Percentiles rank a stretch among this genome's conserved stretches.
phyloP scores from a whole-genome alignment of 2,113 vertebrate species.

The Dryoscopus gambensis region DNA sequence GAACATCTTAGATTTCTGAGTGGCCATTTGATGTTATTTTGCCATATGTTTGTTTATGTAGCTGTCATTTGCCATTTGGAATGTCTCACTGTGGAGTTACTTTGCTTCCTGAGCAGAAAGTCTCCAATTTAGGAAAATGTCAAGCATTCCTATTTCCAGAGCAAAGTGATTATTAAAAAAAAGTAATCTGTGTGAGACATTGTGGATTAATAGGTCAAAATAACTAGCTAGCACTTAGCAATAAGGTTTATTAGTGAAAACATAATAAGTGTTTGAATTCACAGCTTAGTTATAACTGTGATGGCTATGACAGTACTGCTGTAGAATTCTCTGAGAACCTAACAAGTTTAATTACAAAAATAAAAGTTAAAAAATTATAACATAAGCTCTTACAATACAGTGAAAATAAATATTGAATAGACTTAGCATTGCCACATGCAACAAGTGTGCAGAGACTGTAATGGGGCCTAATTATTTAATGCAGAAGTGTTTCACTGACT shows the following conservation, averaged over 20 bases:
- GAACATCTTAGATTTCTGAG: not conserved
- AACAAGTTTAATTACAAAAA: not conserved
- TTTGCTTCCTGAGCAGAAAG: not conserved
- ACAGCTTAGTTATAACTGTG: not conserved
- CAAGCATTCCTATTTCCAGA: not conserved
- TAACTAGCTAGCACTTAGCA: not conserved
- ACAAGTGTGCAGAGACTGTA: not conserved
- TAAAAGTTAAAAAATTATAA: not conserved
- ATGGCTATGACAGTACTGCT: not conserved
- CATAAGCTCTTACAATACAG: not conserved
- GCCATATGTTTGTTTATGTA: slow-evolving; percentile 3
- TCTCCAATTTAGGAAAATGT: not conserved
- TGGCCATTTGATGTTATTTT: slow-evolving; percentile 21
- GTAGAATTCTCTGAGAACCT: not conserved
- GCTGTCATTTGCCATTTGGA: slow-evolving; percentile 19
- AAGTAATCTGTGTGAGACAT: not conserved
- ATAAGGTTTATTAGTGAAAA: not conserved
- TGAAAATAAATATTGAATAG: not conserved
- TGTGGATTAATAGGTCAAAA: not conserved
- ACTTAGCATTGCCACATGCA: not conserved
- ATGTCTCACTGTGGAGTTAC: not conserved
- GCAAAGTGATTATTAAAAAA: not conserved
- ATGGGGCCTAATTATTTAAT: not conserved
- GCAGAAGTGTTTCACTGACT: not conserved
- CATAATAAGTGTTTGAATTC: not conserved